These are phyloP conservation scores for Falco biarmicus DNA, from an alignment of 2,797 vertebrate genomes.

Conservation along the genomic window DNA sequence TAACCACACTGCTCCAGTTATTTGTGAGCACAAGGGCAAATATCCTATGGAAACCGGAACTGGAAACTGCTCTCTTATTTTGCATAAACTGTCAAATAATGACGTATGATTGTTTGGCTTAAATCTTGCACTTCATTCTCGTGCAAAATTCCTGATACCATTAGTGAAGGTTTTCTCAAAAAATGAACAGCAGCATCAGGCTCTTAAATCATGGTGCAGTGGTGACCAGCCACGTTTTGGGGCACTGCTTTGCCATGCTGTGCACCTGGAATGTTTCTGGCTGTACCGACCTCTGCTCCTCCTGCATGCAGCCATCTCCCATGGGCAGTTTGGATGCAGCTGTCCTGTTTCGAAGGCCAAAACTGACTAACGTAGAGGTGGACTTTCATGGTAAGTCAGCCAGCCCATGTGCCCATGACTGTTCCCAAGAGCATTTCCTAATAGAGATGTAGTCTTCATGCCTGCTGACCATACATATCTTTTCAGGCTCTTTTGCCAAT, in stretches of 20 bases:
- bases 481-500: background rate
- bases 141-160: background rate
- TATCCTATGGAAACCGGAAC: background rate
- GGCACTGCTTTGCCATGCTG: fast-evolving
- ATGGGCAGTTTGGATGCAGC: background rate
- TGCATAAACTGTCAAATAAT: background rate
- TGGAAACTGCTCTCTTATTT: background rate
- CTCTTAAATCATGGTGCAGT: background rate
- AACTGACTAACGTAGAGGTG: background rate
- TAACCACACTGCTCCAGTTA: background rate
- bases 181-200: background rate
- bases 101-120: background rate
- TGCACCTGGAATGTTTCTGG: background rate
- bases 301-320: background rate
- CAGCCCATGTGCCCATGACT: background rate
- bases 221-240: background rate
- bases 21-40: background rate
- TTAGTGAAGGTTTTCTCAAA: background rate
- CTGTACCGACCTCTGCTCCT: background rate
- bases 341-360: fast-evolving
- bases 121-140: background rate
- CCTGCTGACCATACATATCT: background rate
- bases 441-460: background rate
- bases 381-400: background rate
- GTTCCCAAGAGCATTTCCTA: background rate